These are phyloP conservation scores for Linnaemya tessellans DNA, from an alignment of 2,888 invertebrate genomes.

Conservation along the genomic window DNA sequence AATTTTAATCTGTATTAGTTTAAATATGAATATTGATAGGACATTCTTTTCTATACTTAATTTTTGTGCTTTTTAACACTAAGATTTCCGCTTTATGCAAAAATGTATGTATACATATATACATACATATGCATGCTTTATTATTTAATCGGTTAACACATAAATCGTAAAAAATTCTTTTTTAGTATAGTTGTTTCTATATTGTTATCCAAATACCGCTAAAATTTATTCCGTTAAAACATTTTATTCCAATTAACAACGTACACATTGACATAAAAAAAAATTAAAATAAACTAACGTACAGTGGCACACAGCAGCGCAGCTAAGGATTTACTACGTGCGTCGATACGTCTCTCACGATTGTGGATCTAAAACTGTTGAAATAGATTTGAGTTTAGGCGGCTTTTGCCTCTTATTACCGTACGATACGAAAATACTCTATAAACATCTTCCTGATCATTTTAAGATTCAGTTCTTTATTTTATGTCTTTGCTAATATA, in stretches of 20 bases:
- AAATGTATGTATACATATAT: too few species aligned
- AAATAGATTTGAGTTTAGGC: slow-evolving; percentile 48
- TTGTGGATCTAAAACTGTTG: slow-evolving; percentile 79
- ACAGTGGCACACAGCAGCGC: slow-evolving; percentile 68
- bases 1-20: too few species aligned
- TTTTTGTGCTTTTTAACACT: not conserved
- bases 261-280: not conserved
- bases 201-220: not conserved
- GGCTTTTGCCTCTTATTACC: slow-evolving; percentile 60
- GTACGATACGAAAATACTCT: slow-evolving; percentile 29
- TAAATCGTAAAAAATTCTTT: not conserved
- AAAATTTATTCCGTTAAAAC: slow-evolving; percentile 7
- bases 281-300: slow-evolving; percentile 42
- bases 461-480: slow-evolving; percentile 48
- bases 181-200: not conserved
- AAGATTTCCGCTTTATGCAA: not conserved
- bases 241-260: not conserved
- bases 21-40: too few species aligned
- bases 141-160: not conserved
- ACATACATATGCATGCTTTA: not conserved
- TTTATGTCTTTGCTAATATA: not conserved
- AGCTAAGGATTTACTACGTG: slow-evolving; percentile 70
- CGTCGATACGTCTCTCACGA: slow-evolving; percentile 77
- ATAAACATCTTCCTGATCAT: slow-evolving; percentile 41
- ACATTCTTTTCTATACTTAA: not conserved